Conservation (phyloP, 1,140 invertebrate species). For the Asobara japonica region DNA sequence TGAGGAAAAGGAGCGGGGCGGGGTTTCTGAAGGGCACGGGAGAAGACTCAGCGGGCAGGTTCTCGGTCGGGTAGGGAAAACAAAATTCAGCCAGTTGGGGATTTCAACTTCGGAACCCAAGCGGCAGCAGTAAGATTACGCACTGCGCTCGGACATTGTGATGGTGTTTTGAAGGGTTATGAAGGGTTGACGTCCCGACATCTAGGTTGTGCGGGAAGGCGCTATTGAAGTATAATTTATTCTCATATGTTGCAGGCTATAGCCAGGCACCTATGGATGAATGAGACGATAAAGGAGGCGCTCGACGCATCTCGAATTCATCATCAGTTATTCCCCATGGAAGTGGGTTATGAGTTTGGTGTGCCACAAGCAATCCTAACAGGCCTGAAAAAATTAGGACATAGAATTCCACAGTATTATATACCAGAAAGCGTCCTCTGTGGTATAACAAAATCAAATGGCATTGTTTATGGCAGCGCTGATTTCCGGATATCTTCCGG, state of each 20-base stretch:
- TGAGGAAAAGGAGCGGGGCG: too few species aligned
- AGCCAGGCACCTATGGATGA: constrained; percentile 87
- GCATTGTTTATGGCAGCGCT: constrained; percentile 79
- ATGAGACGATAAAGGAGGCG: constrained; percentile 85
- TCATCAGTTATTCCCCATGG: constrained; percentile 91
- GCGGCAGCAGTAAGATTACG: too few species aligned
- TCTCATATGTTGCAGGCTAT: constrained; percentile 71
- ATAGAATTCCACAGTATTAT: constrained; percentile 70
- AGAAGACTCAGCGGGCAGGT: too few species aligned
- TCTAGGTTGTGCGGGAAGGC: too few species aligned
- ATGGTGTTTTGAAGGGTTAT: too few species aligned
- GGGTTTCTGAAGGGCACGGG: too few species aligned
- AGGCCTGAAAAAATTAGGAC: constrained; percentile 75
- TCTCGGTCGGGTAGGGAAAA: too few species aligned
- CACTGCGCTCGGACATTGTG: too few species aligned
- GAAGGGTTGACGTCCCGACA: too few species aligned
- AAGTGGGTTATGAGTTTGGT: constrained; percentile 81
- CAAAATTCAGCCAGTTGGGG: too few species aligned
- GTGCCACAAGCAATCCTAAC: constrained; percentile 75
- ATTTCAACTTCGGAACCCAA: too few species aligned
- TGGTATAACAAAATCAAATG: constrained; percentile 72
- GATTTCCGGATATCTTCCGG: constrained; percentile 87
- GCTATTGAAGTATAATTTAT: too few species aligned
- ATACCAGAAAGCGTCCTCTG: constrained; percentile 75
- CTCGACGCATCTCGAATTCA: constrained; percentile 89